Evolutionary conservation across 2,797 vertebrate genomes (phyloP), one percentile per base, ranked within the genome.

Genomic region (Sebastiscus tertius): DNA sequence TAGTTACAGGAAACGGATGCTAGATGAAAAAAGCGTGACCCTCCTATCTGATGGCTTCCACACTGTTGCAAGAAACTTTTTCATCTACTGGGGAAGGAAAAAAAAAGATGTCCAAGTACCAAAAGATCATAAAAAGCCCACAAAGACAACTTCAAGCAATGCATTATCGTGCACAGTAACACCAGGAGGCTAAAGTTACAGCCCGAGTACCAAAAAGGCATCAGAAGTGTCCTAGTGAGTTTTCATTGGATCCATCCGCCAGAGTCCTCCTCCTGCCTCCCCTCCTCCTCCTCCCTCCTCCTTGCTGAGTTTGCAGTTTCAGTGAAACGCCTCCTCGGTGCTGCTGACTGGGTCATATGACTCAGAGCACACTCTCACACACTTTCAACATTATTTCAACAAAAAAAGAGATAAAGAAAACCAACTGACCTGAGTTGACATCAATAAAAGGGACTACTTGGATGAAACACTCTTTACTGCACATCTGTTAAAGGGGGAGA

Each of bases 311-410:
- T 13, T 76, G 86, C 82, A 49, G 62, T 79, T 66, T 33, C 59
- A 22, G 76, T 6, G 34, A 10, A 56, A 83, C 81, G 79, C 83
- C 77, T 75, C 54, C 14, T n/a, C 8, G 67, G 68, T 72, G 75
- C 80, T 72, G 75, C 80, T 70, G 72, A 70, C 82, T 34, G 42
- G 36, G 81, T 92, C 91, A 90, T 75, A 78, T 92, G 92, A 90
- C 81, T 52, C 65, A 59, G 42, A 56, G 55, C 22, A 70, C 79
- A 59, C 42, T 42, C 39, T 42, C 39, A 29, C 56, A 52, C 14
- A 72, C 42, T 65, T 65, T 68, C 58, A 18, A 70, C 67, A 79
- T n/a, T 68, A 49, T 62, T 39, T 46, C 5, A 31, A 63, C 12
- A 31, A 4, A 31, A 3, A 12, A 36, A 9, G 42, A 49, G 46